Conservation (phyloP, 2,888 invertebrate genomes). For the Ophion slaviceki region DNA sequence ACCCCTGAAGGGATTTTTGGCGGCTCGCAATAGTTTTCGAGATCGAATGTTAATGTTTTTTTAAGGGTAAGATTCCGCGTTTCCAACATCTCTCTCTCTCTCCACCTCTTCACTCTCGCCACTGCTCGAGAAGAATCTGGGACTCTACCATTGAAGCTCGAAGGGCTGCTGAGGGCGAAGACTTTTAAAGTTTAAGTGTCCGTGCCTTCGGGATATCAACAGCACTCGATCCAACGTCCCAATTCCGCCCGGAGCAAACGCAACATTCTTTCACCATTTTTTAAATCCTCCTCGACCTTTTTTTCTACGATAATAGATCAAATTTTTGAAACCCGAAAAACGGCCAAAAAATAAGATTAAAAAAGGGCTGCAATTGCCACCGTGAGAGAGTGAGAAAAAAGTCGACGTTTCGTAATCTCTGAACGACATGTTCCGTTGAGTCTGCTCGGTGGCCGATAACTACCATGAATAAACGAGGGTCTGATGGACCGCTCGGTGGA, state of each 20-base stretch:
- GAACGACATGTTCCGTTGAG: background rate
- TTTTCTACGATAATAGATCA: background rate
- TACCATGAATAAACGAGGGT: background rate
- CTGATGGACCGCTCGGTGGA: constrained; percentile 43
- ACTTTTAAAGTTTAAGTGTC: constrained; percentile 40
- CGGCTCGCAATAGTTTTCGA: no score
- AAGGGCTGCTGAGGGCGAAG: constrained; percentile 23
- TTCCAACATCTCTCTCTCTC: constrained; percentile 4
- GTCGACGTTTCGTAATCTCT: background rate
- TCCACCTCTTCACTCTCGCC: background rate
- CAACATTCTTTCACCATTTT: constrained; percentile 16
- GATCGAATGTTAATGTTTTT: no score
- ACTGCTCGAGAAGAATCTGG: constrained; percentile 37
- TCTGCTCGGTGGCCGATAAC: constrained; percentile 18
- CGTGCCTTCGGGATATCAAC: constrained; percentile 30
- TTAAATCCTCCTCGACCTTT: background rate
- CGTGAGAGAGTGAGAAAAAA: background rate
- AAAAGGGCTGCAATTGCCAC: background rate
- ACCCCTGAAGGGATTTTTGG: no score
- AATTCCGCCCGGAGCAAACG: background rate
- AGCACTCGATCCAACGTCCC: constrained; percentile 28
- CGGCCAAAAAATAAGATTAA: background rate
- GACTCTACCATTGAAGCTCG: constrained; percentile 42
- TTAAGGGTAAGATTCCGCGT: constrained; percentile 1
- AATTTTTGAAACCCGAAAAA: background rate